A percentile compares a stretch with the other conserved stretches of the same genome.
These are phyloP conservation scores for Pristis pectinata DNA, from an alignment of 2,797 vertebrate genomes.

Conservation along the genomic window DNA sequence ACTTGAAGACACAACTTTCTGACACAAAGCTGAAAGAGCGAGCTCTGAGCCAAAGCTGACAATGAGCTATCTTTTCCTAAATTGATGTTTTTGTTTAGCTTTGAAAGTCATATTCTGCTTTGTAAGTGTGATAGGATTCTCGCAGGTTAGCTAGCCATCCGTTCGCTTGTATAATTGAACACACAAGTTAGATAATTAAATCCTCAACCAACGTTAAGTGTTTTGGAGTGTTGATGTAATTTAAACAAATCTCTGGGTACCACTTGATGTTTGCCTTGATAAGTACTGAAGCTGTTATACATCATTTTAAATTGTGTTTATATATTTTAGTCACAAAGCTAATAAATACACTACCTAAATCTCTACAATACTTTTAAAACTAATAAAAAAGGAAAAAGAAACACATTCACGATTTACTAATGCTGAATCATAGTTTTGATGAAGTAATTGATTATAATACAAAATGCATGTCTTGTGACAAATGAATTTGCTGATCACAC, in stretches of 20 bases:
- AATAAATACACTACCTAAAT: background rate
- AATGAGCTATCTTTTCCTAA: background rate
- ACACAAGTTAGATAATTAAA: background rate
- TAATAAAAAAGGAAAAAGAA: background rate
- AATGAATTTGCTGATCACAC: background rate
- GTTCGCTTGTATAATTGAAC: background rate
- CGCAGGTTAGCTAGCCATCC: background rate
- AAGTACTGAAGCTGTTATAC: background rate
- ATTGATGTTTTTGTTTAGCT: background rate
- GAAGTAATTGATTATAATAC: background rate
- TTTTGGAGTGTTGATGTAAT: background rate
- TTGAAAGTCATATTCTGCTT: background rate
- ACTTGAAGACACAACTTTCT: background rate
- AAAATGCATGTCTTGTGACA: background rate
- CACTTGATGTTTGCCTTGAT: background rate
- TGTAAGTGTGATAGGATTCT: background rate
- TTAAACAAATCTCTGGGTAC: background rate
- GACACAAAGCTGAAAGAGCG: background rate
- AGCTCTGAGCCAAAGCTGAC: background rate
- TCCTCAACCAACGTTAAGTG: background rate
- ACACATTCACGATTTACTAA: background rate
- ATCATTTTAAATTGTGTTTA: background rate
- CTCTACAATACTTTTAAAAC: background rate
- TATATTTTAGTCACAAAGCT: background rate
- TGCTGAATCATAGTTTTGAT: background rate